Evolutionary conservation across 2,113 vertebrate species (phyloP).

Genomic region (Canis aureus): DNA sequence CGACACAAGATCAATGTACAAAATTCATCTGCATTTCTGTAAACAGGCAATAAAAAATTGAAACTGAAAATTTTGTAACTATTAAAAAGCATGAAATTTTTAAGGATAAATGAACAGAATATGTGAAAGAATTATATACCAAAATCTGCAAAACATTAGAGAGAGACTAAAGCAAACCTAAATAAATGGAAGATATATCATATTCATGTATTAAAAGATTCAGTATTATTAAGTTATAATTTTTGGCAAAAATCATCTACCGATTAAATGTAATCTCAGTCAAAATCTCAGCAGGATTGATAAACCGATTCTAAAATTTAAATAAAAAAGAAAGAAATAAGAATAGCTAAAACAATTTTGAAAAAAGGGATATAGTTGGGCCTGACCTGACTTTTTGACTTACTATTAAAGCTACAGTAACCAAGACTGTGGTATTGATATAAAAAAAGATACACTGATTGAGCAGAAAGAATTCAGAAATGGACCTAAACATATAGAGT

Average conservation of each 20-base stretch:
- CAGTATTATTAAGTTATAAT: background rate
- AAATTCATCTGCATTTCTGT: background rate
- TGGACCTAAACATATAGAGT: background rate
- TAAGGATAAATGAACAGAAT: background rate
- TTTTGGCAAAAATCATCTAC: slow-evolving; percentile 5
- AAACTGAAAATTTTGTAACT: background rate
- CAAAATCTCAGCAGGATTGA: background rate
- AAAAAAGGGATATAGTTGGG: background rate
- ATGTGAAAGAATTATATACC: background rate
- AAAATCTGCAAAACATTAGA: background rate
- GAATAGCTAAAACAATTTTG: background rate
- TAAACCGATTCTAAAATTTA: background rate
- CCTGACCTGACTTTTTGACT: background rate
- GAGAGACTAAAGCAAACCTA: background rate
- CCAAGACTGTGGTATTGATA: background rate
- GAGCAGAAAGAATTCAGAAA: background rate
- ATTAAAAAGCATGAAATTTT: background rate
- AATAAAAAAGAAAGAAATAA: background rate
- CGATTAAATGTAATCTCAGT: background rate
- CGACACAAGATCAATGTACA: background rate
- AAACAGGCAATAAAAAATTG: background rate
- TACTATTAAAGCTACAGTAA: background rate
- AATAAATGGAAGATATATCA: background rate
- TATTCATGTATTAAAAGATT: background rate
- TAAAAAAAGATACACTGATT: background rate